Percentiles rank a stretch among this genome's conserved stretches.
These are phyloP conservation scores for Laterallus jamaicensis DNA, from an alignment of 2,113 vertebrate species.

Conservation along the genomic window DNA sequence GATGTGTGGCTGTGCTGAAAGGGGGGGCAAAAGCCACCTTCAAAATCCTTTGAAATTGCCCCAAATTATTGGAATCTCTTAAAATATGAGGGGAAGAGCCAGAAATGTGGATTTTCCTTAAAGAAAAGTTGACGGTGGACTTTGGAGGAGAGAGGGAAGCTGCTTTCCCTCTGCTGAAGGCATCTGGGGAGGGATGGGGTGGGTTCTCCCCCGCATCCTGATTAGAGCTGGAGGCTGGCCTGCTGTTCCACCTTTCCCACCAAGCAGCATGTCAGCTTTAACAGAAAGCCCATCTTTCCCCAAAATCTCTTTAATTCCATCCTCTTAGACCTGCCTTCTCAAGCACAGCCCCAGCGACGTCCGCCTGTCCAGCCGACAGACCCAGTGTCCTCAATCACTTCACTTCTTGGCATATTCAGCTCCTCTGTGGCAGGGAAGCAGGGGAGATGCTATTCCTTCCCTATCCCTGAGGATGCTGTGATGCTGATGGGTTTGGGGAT, in stretches of 20 bases:
- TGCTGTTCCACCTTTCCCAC: not conserved
- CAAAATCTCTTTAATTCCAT: not conserved
- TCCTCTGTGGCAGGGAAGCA: not conserved
- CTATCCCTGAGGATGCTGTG: not conserved
- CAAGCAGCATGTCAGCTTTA: not conserved
- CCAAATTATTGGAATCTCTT: not conserved
- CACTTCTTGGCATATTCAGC: constrained; percentile 13
- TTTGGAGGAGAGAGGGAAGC: not conserved
- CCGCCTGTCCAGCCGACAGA: not conserved
- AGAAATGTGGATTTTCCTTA: not conserved
- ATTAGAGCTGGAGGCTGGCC: not conserved
- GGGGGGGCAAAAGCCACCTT: not conserved
- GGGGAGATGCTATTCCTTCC: not conserved
- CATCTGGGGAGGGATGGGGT: not conserved
- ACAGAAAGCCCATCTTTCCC: not conserved
- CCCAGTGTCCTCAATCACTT: not conserved
- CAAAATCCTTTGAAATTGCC: constrained; percentile 3
- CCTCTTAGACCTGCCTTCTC: constrained; percentile 1
- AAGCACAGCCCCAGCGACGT: not conserved
- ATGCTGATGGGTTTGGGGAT: not conserved
- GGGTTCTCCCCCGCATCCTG: not conserved
- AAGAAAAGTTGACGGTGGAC: not conserved
- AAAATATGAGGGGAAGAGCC: not conserved
- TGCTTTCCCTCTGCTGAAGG: not conserved
- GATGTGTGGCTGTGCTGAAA: not conserved